A percentile compares a stretch with the other conserved stretches of the same genome.
phyloP scores from a whole-genome alignment of 2,888 invertebrate species.

The Pseudococcus viburni region DNA sequence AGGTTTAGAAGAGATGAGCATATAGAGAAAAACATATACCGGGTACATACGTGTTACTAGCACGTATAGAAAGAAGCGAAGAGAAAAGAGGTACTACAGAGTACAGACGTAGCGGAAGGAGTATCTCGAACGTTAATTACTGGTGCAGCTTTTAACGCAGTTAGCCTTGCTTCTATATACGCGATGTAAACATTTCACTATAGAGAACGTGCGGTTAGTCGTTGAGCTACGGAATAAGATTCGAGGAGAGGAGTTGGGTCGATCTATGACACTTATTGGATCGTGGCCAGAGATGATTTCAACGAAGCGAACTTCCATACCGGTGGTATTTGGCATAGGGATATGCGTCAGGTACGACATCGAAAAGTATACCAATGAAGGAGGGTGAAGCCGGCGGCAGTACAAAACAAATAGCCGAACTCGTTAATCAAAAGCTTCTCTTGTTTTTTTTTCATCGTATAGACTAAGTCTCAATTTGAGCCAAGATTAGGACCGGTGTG shows the following conservation, averaged over 20 bases:
- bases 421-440: not conserved
- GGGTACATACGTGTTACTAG: too few relatives aligned
- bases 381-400: not conserved
- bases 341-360: conserved; percentile 23
- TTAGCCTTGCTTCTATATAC: not conserved
- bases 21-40: too few relatives aligned
- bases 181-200: not conserved
- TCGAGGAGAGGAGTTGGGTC: not conserved
- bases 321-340: conserved; percentile 39
- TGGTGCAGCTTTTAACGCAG: too few relatives aligned
- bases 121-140: too few relatives aligned
- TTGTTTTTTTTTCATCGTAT: not conserved
- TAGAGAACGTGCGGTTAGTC: not conserved
- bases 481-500: not conserved
- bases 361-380: not conserved
- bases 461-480: not conserved
- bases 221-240: not conserved
- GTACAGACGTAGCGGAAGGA: too few relatives aligned
- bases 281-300: conserved; percentile 33
- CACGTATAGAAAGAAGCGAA: too few relatives aligned
- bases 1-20: too few relatives aligned
- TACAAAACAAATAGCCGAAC: not conserved
- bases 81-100: too few relatives aligned
- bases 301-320: conserved; percentile 48
- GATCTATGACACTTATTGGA: conserved; percentile 25